Evolutionary conservation across 2,797 vertebrate genomes (phyloP).

Genomic region (Fratercula arctica): DNA sequence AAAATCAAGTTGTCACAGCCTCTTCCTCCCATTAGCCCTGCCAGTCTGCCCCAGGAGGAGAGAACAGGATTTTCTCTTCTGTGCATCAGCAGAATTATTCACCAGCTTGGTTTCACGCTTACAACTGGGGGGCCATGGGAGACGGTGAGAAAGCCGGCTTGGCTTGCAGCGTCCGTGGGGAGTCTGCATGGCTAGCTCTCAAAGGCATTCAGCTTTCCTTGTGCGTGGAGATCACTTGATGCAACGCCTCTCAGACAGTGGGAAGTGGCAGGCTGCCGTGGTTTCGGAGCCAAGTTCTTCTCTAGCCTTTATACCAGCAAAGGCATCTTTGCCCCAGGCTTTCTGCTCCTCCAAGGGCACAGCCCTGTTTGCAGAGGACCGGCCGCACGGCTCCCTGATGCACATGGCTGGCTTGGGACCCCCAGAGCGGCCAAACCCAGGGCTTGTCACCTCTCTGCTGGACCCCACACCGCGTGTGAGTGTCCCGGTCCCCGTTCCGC

Average conservation of each 20-base stretch:
- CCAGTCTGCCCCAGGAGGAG: conserved; percentile 48
- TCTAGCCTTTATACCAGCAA: not conserved
- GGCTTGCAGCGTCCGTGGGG: not conserved
- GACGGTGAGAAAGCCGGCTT: not conserved
- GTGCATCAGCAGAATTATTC: conserved; percentile 62
- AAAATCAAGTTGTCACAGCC: conserved; percentile 55
- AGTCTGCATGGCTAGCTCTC: not conserved
- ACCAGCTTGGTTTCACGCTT: conserved; percentile 35
- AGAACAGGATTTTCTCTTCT: conserved; percentile 33
- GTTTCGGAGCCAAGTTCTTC: not conserved
- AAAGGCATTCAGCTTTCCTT: not conserved
- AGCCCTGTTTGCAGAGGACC: not conserved
- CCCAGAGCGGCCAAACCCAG: not conserved
- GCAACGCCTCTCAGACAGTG: not conserved
- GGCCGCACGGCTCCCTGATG: not conserved
- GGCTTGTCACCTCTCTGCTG: not conserved
- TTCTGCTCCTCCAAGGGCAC: not conserved
- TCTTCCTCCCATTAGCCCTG: conserved; percentile 50
- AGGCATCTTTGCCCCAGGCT: not conserved
- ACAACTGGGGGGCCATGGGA: not conserved
- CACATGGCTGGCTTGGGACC: not conserved
- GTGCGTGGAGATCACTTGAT: not conserved
- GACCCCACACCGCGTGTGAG: fast-evolving
- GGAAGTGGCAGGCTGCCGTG: not conserved
- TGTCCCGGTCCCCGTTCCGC: fast-evolving